A percentile compares a stretch with the other conserved stretches of the same genome.
Conservation (phyloP, 2,888 invertebrate species). For the Ariolimax columbianus region DNA sequence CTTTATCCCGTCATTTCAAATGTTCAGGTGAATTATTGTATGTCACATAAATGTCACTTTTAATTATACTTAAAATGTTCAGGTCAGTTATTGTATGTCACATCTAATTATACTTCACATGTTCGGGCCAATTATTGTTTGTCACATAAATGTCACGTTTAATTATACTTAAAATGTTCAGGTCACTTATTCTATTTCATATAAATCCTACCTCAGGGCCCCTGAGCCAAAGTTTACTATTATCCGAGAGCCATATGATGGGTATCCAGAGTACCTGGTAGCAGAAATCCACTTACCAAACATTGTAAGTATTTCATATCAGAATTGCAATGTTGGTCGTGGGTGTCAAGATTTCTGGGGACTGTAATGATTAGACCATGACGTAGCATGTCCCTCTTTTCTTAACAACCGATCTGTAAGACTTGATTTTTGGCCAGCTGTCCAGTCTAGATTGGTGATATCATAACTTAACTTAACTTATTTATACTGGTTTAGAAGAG, state of each 20-base stretch:
- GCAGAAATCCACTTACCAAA: slow-evolving; percentile 78
- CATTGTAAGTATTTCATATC: slow-evolving; percentile 70
- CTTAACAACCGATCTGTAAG: too few relatives aligned
- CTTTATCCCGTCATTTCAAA: too few relatives aligned
- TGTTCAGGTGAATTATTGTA: too few relatives aligned
- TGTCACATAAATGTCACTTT: too few relatives aligned
- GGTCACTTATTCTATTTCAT: background rate
- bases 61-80: background rate
- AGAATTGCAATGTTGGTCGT: background rate
- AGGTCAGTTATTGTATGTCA: background rate
- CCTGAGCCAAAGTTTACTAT: slow-evolving; percentile 75
- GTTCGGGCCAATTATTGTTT: too few relatives aligned
- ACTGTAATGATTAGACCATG: background rate
- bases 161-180: background rate
- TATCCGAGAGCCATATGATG: slow-evolving; percentile 76
- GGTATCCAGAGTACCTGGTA: slow-evolving; percentile 77
- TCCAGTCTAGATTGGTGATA: background rate
- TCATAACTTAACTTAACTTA: too few relatives aligned
- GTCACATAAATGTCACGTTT: too few relatives aligned
- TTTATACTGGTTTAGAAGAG: too few relatives aligned
- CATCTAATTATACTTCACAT: too few relatives aligned
- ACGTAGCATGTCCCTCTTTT: background rate
- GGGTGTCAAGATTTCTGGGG: background rate
- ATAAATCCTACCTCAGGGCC: slow-evolving; percentile 45
- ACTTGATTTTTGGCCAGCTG: background rate